Conservation (phyloP, 2,113 vertebrate species). For the Phyllopteryx taeniolatus region DNA sequence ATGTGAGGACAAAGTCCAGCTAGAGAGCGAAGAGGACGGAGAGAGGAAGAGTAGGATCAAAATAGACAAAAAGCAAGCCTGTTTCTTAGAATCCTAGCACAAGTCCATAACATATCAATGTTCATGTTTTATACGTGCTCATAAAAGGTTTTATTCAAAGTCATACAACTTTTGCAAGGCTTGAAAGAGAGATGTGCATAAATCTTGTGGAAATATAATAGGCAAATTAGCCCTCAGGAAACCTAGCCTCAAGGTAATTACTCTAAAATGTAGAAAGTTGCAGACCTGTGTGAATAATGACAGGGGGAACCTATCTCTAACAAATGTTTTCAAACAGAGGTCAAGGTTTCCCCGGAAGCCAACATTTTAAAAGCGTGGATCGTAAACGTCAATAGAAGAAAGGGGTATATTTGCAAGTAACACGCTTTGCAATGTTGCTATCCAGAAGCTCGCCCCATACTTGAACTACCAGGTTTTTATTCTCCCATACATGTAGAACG, state of each 20-base stretch:
- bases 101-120: neutral
- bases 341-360: neutral
- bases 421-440: constrained; percentile 1
- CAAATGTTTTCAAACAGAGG: neutral
- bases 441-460: neutral
- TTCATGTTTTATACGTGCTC: neutral
- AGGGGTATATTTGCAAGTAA: constrained; percentile 37
- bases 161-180: neutral
- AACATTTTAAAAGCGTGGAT: neutral
- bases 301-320: neutral
- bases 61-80: neutral
- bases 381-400: constrained; percentile 22
- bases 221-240: neutral
- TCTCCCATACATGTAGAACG: neutral
- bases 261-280: neutral
- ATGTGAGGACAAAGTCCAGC: constrained; percentile 41
- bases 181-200: neutral
- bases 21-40: neutral
- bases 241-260: neutral
- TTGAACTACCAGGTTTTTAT: neutral
- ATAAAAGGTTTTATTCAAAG: neutral
- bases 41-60: neutral
- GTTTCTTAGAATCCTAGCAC: neutral
- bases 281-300: neutral
- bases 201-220: neutral